Percentiles rank a stretch among this genome's conserved stretches.
Conservation (phyloP, 2,113 vertebrate genomes). For the Morone saxatilis region DNA sequence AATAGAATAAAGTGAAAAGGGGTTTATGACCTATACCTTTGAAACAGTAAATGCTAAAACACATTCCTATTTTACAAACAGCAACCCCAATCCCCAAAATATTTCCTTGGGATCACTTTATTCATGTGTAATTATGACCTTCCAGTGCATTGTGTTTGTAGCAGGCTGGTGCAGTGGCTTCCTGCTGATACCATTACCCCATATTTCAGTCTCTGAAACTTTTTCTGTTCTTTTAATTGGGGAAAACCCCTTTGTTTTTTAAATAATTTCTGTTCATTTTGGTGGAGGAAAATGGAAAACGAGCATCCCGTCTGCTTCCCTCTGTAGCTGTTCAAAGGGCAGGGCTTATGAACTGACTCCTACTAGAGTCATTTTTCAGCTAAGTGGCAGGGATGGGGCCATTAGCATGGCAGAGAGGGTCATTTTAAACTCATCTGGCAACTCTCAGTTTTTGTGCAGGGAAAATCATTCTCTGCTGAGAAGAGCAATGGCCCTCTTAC, state of each 20-base stretch:
- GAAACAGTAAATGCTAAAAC: background rate
- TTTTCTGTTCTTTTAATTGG: background rate
- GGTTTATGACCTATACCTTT: background rate
- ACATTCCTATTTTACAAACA: background rate
- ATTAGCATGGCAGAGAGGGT: conserved; percentile 72
- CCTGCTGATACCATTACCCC: background rate
- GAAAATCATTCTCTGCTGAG: conserved; percentile 53
- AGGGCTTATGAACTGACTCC: conserved; percentile 48
- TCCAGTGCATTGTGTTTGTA: background rate
- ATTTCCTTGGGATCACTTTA: background rate
- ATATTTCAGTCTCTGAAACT: background rate
- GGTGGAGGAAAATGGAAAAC: conserved; percentile 31
- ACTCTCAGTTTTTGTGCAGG: conserved; percentile 45
- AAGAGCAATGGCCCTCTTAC: conserved; percentile 56
- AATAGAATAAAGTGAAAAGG: background rate
- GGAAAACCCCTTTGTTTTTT: conserved; percentile 4
- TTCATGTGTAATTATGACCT: background rate
- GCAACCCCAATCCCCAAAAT: background rate
- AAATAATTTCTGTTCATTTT: background rate
- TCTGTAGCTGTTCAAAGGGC: conserved; percentile 28
- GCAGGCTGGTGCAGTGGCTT: background rate
- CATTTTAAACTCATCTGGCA: conserved; percentile 68
- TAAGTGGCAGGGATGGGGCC: conserved; percentile 54
- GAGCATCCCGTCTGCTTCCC: conserved; percentile 13
- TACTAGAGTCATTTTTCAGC: conserved; percentile 61